A percentile compares a stretch with the other conserved stretches of the same genome.
phyloP scores from a whole-genome alignment of 1,140 invertebrate genomes.

The Listronotus bonariensis region DNA sequence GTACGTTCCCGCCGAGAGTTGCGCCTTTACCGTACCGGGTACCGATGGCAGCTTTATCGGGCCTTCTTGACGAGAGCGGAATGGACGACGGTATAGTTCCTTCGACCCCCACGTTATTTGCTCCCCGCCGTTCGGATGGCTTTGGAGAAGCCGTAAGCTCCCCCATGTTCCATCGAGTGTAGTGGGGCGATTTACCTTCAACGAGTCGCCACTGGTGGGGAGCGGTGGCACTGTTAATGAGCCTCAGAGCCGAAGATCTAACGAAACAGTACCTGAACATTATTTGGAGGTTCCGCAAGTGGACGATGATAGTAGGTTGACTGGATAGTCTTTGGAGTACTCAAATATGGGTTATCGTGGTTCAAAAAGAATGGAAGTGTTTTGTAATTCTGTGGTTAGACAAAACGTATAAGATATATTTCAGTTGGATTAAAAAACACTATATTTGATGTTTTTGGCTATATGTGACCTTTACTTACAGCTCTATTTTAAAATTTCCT shows the following conservation, averaged over 20 bases:
- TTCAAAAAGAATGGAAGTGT: background rate
- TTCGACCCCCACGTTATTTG: slow-evolving; percentile 84
- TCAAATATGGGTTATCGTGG: background rate
- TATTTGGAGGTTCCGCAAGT: slow-evolving; percentile 47
- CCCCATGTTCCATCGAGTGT: slow-evolving; percentile 71
- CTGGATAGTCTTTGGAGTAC: slow-evolving; percentile 9
- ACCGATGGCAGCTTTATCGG: slow-evolving; percentile 55
- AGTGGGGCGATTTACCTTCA: slow-evolving; percentile 75
- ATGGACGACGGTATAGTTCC: slow-evolving; percentile 87
- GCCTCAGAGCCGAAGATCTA: slow-evolving; percentile 38
- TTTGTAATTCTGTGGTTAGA: background rate
- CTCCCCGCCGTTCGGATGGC: slow-evolving; percentile 81
- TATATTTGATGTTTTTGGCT: no score
- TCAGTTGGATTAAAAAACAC: no score
- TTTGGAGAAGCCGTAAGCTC: slow-evolving; percentile 93
- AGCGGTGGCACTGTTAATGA: slow-evolving; percentile 3
- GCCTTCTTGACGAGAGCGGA: slow-evolving; percentile 67
- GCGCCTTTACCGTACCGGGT: slow-evolving; percentile 44
- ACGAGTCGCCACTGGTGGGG: slow-evolving; percentile 55
- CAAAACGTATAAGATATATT: background rate
- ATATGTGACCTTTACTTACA: no score
- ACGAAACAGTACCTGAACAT: slow-evolving; percentile 50
- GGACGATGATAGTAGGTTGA: slow-evolving; percentile 49
- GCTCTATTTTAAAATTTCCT: no score
- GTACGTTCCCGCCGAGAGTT: slow-evolving; percentile 35